Evolutionary conservation across 2,888 invertebrate species (phyloP), one percentile per base, ranked within the genome.

Genomic region (Elmis aenea): DNA sequence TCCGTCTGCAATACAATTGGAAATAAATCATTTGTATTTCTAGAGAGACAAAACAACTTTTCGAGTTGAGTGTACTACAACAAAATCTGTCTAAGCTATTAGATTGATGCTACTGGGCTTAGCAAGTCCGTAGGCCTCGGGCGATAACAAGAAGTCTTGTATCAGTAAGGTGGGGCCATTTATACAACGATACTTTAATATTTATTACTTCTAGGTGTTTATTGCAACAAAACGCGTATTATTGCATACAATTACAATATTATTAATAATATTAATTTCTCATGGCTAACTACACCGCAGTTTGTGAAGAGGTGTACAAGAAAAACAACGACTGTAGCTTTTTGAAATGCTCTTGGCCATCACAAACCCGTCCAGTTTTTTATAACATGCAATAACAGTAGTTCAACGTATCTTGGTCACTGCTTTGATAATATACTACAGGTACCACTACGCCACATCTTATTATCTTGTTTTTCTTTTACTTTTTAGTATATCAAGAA

Each of bases 91-190:
- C 58, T 57, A 54, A 50, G 51, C 55, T 57, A 57, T 58, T 57
- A 57, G 59, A 59, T 57, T 57, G 57, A 58, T 59, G 59, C 59
- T 59, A 58, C 59, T 51, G 58, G 57, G 55, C 57, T 58, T 58
- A 58, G 50, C 46, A 43, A 44, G 35, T 51, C 41, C 33, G 42
- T 42, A 37, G 30, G 51, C 51, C 54, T 38, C 20, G 27, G 51
- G 51, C n/a, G n/a, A n/a, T n/a, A n/a, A n/a, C n/a, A n/a, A n/a
- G n/a, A n/a, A n/a, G n/a, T n/a, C n/a, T n/a, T n/a, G n/a, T n/a
- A n/a, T n/a, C n/a, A n/a, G n/a, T n/a, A n/a, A n/a, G n/a, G n/a
- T n/a, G n/a, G n/a, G n/a, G n/a, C n/a, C n/a, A n/a, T n/a, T n/a
- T n/a, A n/a, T n/a, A n/a, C n/a, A n/a, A n/a, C n/a, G n/a, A n/a